phyloP scores from a whole-genome alignment of 2,113 vertebrate genomes.

The Syrmaticus mikado region DNA sequence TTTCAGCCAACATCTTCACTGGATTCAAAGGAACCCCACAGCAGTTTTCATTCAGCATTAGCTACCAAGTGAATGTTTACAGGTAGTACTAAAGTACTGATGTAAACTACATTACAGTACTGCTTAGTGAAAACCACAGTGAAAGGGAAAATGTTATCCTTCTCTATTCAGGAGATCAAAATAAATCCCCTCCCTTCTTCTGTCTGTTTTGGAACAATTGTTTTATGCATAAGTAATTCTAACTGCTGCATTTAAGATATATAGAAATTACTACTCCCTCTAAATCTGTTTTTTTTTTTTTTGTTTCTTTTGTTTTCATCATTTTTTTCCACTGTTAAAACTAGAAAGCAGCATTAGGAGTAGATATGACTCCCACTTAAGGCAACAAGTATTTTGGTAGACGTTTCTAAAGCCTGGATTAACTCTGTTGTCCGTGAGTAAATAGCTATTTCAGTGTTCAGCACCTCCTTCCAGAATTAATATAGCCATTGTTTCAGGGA shows the following conservation, averaged over 20 bases:
- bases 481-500: neutral
- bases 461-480: conserved; percentile 2
- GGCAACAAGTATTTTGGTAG: neutral
- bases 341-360: neutral
- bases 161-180: neutral
- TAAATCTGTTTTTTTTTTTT: neutral
- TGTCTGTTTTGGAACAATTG: neutral
- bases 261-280: neutral
- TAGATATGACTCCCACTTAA: neutral
- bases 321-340: neutral
- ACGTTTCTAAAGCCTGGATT: neutral
- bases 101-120: neutral
- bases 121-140: neutral
- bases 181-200: neutral
- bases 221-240: neutral
- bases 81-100: neutral
- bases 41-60: neutral
- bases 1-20: neutral
- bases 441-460: neutral
- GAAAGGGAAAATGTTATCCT: neutral
- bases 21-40: neutral
- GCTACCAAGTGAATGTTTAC: conserved; percentile 1
- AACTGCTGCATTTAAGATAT: neutral
- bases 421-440: neutral
- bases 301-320: neutral